Evolutionary conservation across 2,888 invertebrate genomes (phyloP), one percentile per base, ranked within the genome.

Genomic region (Euclidia mi): DNA sequence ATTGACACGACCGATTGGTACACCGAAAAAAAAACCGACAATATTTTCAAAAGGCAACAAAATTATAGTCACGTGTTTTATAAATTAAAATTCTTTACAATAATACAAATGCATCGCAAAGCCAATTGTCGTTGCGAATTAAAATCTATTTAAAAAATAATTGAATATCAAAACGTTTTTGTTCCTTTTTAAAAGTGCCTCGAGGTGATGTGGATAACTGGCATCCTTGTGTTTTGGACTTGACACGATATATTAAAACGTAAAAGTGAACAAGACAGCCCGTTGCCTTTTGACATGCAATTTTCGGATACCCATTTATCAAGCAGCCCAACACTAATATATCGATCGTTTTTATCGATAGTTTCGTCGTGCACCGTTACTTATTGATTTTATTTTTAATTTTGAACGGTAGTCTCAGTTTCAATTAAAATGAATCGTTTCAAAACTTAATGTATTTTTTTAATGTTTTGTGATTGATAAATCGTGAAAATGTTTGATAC

Each of bases 251-350:
- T 89, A 93, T 93, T 92, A 94, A 93, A 91, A 91, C 84, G 88
- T 92, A 91, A 89, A 80, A 80, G 70, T 79, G 75, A 67, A 76
- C 66, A 76, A 78, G 92, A 89, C 91, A 87, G 86, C 82, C 86
- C 78, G 90, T 92, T 92, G 89, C 87, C 84, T 89, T 76, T 87
- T 92, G 93, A 93, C 93, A 88, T 91, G 92, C 92, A 93, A 93
- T 94, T 93, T 94, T 92, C 86, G 91, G 87, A 77, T 81, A 79
- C 84, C 85, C 90, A 92, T 92, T 92, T 88, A 91, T 92, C 90
- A 94, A 84, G 78, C 65, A 58, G 68, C 59, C 74, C 75, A 68
- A 56, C 65, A 78, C 84, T 71, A 73, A 79, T 69, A 75, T 66
- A 72, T 72, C 78, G 76, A 76, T 68, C 41, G 64, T 57, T 78